These are phyloP conservation scores for human (Homo sapiens) DNA, from an alignment of 2,113 vertebrate species.

Conservation along the genomic window DNA sequence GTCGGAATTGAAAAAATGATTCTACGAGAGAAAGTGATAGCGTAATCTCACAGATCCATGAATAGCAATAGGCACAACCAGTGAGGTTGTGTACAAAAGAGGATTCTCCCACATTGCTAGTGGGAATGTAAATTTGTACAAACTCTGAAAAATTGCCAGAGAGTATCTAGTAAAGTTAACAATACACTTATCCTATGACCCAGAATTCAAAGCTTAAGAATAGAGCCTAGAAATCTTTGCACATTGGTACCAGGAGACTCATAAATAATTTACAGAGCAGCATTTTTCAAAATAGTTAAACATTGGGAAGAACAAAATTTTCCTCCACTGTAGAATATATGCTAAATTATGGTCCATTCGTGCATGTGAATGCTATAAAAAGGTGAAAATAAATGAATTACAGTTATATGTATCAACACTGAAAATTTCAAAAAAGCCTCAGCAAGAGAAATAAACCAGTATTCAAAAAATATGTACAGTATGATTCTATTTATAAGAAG, in stretches of 20 bases:
- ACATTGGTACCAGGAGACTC: background rate
- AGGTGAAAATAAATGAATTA: background rate
- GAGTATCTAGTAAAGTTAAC: background rate
- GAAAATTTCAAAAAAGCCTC: background rate
- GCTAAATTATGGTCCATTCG: background rate
- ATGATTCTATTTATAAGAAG: background rate
- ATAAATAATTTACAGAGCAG: background rate
- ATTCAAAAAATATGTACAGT: background rate
- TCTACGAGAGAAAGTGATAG: background rate
- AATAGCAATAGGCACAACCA: background rate
- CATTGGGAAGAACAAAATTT: background rate
- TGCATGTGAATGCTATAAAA: background rate
- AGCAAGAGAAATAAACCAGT: background rate
- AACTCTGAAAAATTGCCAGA: background rate
- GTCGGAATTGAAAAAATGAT: background rate
- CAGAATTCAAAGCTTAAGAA: background rate
- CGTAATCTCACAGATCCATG: background rate
- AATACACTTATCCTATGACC: background rate
- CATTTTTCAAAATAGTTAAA: background rate
- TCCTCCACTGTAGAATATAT: background rate
- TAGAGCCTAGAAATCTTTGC: background rate
- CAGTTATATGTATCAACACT: background rate
- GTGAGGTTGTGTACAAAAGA: background rate
- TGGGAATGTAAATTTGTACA: background rate
- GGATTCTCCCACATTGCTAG: background rate